Conservation (phyloP, 2,888 invertebrate genomes). For the Dolichomitus sp. region DNA sequence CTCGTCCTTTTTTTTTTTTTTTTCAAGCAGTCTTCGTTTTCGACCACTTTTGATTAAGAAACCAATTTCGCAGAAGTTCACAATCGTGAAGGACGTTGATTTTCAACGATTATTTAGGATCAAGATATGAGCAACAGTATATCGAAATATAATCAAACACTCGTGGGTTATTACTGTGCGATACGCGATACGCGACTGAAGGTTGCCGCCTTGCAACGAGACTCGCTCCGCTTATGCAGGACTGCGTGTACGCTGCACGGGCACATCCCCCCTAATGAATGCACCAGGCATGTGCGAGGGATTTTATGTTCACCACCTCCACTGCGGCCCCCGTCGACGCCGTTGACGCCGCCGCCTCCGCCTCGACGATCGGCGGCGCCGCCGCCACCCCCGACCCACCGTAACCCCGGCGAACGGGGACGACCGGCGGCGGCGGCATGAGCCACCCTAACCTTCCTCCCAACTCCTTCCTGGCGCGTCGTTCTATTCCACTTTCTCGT, state of each 20-base stretch:
- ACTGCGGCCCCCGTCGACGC: slow-evolving; percentile 67
- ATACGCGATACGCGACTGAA: slow-evolving; percentile 62
- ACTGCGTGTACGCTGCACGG: slow-evolving; percentile 84
- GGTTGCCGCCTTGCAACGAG: slow-evolving; percentile 50
- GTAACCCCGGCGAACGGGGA: slow-evolving; percentile 54
- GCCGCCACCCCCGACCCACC: slow-evolving; percentile 69
- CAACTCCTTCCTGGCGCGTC: background rate
- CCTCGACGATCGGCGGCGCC: slow-evolving; percentile 70
- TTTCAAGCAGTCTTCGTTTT: background rate
- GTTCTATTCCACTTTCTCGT: slow-evolving; percentile 24
- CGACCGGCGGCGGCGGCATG: slow-evolving; percentile 26
- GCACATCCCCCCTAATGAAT: slow-evolving; percentile 85
- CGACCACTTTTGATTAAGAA: background rate
- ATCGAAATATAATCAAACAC: slow-evolving; percentile 7
- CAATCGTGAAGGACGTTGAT: background rate
- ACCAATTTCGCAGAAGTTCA: background rate
- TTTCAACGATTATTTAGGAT: background rate
- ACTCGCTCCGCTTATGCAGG: slow-evolving; percentile 78
- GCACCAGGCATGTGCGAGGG: slow-evolving; percentile 86
- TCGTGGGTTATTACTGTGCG: slow-evolving; percentile 25
- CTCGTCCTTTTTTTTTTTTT: background rate
- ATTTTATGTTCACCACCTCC: slow-evolving; percentile 84
- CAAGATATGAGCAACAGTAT: background rate
- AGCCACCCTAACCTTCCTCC: slow-evolving; percentile 20
- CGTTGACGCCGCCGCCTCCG: slow-evolving; percentile 72